phyloP scores from a whole-genome alignment of 2,113 vertebrate species.

The Philantomba maxwellii region DNA sequence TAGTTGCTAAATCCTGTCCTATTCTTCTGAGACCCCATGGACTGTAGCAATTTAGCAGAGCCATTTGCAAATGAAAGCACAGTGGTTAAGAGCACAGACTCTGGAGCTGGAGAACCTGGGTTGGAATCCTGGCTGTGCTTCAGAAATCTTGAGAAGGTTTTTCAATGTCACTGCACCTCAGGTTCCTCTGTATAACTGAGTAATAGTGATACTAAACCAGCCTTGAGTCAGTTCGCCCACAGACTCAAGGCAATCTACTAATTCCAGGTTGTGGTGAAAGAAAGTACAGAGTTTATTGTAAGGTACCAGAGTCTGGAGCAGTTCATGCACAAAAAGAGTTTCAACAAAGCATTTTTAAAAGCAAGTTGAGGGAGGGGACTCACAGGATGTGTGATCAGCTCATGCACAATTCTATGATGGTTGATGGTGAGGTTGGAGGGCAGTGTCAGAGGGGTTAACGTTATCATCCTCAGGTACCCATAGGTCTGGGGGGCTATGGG shows the following conservation, averaged over 20 bases:
- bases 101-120: not conserved
- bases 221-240: not conserved
- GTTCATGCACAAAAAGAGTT: not conserved
- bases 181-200: not conserved
- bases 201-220: not conserved
- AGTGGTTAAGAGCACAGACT: not conserved
- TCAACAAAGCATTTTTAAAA: not conserved
- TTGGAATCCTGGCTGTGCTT: not conserved
- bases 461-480: not conserved
- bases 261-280: not conserved
- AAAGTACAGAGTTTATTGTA: not conserved
- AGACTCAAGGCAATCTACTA: not conserved
- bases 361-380: not conserved
- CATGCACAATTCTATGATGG: not conserved
- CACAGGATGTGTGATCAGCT: not conserved
- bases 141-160: not conserved
- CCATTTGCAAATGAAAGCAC: not conserved
- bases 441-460: not conserved
- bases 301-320: not conserved
- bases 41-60: not conserved
- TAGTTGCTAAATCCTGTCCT: not conserved
- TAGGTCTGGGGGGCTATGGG: not conserved
- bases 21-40: not conserved
- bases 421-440: not conserved
- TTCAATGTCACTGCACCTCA: not conserved